A percentile compares a stretch with the other conserved stretches of the same genome.
phyloP scores from a whole-genome alignment of 1,140 invertebrate species.

The Lepeophtheirus salmonis region DNA sequence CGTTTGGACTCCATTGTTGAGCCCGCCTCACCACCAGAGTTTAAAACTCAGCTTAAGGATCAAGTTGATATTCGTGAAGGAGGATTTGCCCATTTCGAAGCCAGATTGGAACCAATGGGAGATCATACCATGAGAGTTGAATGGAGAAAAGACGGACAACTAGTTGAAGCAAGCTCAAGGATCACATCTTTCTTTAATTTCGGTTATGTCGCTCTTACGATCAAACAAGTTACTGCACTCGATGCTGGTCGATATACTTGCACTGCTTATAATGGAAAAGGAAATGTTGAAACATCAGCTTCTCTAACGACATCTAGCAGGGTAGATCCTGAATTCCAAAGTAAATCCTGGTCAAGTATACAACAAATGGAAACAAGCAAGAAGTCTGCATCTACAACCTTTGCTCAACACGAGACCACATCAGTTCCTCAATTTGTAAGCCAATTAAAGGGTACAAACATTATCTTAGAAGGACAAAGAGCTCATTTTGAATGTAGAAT shows the following conservation, averaged over 20 bases:
- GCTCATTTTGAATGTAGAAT: conserved; percentile 89
- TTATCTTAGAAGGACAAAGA: conserved; percentile 82
- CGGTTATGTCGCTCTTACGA: conserved; percentile 85
- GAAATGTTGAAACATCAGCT: conserved; percentile 68
- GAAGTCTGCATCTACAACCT: background rate
- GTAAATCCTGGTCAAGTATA: conserved; percentile 62
- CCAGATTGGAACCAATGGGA: conserved; percentile 73
- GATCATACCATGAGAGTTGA: conserved; percentile 77
- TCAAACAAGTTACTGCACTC: conserved; percentile 70
- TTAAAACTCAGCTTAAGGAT: conserved; percentile 78
- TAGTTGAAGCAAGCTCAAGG: conserved; percentile 70
- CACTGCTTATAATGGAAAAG: conserved; percentile 62
- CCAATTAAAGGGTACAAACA: conserved; percentile 67
- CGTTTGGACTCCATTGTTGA: conserved; percentile 31
- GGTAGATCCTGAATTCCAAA: conserved; percentile 62
- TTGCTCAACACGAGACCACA: conserved; percentile 16
- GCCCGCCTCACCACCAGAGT: conserved; percentile 57
- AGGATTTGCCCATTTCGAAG: conserved; percentile 86
- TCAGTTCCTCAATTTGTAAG: conserved; percentile 42
- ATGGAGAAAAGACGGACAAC: conserved; percentile 82
- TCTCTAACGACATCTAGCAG: conserved; percentile 66
- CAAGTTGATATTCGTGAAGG: conserved; percentile 70
- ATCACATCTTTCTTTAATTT: conserved; percentile 90
- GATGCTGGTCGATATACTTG: conserved; percentile 85
- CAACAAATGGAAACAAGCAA: conserved; percentile 51